Percentiles rank a stretch among this genome's conserved stretches.
These are phyloP conservation scores for Puntigrus tetrazona DNA, from an alignment of 2,113 vertebrate genomes.

Conservation along the genomic window DNA sequence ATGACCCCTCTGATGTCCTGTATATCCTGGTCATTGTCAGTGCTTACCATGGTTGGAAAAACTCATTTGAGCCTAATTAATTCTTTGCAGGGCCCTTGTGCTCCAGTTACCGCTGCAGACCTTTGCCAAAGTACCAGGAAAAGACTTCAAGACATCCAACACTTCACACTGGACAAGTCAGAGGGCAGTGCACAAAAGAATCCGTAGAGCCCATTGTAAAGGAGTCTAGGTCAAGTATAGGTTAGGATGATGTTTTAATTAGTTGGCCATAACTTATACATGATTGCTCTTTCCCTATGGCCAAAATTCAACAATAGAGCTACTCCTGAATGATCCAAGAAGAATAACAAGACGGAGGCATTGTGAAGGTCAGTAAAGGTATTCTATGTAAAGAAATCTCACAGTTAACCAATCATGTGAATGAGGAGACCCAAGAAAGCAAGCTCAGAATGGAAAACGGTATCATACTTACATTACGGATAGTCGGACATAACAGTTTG, in stretches of 20 bases:
- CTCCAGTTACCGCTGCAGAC: constrained; percentile 83
- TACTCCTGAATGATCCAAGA: constrained; percentile 50
- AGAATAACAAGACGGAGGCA: constrained; percentile 21
- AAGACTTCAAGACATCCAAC: constrained; percentile 78
- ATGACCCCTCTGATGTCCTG: constrained; percentile 57
- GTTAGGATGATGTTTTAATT: constrained; percentile 84
- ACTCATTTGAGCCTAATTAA: constrained; percentile 91
- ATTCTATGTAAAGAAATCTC: constrained; percentile 50
- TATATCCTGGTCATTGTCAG: constrained; percentile 71
- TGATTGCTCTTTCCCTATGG: constrained; percentile 71
- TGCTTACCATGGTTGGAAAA: constrained; percentile 82
- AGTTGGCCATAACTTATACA: constrained; percentile 88
- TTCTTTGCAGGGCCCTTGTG: constrained; percentile 70
- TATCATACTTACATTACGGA: constrained; percentile 28
- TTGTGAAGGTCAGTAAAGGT: constrained; percentile 43
- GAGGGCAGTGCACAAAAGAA: constrained; percentile 77
- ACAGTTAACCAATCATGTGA: constrained; percentile 30
- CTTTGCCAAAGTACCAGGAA: constrained; percentile 68
- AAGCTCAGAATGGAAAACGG: constrained; percentile 23
- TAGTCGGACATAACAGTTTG: not conserved
- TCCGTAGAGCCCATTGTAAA: constrained; percentile 78
- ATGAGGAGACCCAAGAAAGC: not conserved
- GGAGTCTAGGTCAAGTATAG: constrained; percentile 76
- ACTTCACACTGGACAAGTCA: constrained; percentile 80
- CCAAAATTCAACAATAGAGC: constrained; percentile 59